Base-by-base conservation (phyloP, 2,888 invertebrate species). In the Deilephila porcellus region DNA sequence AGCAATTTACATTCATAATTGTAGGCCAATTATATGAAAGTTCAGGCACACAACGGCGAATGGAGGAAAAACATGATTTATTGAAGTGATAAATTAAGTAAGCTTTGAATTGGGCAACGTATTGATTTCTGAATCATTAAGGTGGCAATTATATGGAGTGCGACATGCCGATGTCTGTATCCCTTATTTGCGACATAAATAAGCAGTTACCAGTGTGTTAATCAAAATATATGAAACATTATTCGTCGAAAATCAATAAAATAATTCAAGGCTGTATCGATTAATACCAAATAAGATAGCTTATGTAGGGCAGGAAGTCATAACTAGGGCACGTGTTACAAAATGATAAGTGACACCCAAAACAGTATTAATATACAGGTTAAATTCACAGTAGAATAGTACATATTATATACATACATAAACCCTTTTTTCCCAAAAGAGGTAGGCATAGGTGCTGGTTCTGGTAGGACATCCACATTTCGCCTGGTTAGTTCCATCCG, bases 71-170 rank as follows among this genome's bases (percentile, higher is more conserved):
- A 76, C 77, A 79, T 76, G 73, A 80, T 80, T 83, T 80, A 82
- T 79, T 76, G 71, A 74, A 74, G 45, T 73, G 74, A 77, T 82
- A 81, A 78, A 79, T 81, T 71, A 76, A 63, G n/a, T 52, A 25
- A 67, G 67, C 25, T 25, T 75, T 73, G 74, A 75, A 80, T 83
- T 79, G 77, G 79, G 82, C 78, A 85, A 81, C 74, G 29, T n/a
- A 74, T 74, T 76, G 75, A 81, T 79, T 82, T 80, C 74, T 77
- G 73, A 71, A 74, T 60, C 56, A 56, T 56, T 56, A 71, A 63
- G 34, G 67, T 67, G 52, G 52, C 45, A 52, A 67, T 67, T 67
- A 80, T 75, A 6, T 8, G 20, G 25, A 63, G 2, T n/a, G n/a
- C 63, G 63, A 52, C 45, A 45, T 52, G 45, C 45, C 45, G 25